These are phyloP conservation scores for Pantherophis alleghaniensis DNA, from an alignment of 2,797 vertebrate genomes.

Conservation along the genomic window DNA sequence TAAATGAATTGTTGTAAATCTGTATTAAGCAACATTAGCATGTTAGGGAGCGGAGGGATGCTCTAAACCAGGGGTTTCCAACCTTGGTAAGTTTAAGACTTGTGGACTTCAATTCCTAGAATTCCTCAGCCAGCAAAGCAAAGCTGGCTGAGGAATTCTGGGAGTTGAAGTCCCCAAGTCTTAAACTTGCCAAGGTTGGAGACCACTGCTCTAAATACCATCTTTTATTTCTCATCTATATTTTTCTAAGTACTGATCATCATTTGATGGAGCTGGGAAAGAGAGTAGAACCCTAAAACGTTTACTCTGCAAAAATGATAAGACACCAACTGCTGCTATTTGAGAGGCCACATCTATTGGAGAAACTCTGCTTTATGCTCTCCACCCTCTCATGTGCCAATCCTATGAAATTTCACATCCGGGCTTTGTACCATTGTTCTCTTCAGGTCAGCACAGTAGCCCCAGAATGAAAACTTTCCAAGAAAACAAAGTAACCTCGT, in stretches of 20 bases:
- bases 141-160: too few species aligned
- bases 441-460: slow-evolving; percentile 33
- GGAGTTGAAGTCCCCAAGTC: too few species aligned
- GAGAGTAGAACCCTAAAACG: neutral
- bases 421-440: slow-evolving; percentile 44
- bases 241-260: neutral
- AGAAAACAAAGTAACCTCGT: slow-evolving; percentile 23
- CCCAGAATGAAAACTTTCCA: slow-evolving; percentile 46
- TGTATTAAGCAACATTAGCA: neutral
- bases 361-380: neutral
- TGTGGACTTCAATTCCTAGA: too few species aligned
- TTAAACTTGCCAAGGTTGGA: too few species aligned
- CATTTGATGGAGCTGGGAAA: neutral
- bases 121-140: too few species aligned
- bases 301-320: neutral
- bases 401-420: slow-evolving; percentile 39
- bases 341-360: neutral
- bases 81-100: too few species aligned
- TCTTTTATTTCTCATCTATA: neutral
- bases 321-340: neutral
- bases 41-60: neutral
- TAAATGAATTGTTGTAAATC: too few species aligned
- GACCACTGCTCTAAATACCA: neutral
- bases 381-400: slow-evolving; percentile 7
- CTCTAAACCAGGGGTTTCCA: too few species aligned